A percentile compares a stretch with the other conserved stretches of the same genome.
These are phyloP conservation scores for Pithys albifrons DNA, from an alignment of 2,113 vertebrate genomes.

Conservation along the genomic window DNA sequence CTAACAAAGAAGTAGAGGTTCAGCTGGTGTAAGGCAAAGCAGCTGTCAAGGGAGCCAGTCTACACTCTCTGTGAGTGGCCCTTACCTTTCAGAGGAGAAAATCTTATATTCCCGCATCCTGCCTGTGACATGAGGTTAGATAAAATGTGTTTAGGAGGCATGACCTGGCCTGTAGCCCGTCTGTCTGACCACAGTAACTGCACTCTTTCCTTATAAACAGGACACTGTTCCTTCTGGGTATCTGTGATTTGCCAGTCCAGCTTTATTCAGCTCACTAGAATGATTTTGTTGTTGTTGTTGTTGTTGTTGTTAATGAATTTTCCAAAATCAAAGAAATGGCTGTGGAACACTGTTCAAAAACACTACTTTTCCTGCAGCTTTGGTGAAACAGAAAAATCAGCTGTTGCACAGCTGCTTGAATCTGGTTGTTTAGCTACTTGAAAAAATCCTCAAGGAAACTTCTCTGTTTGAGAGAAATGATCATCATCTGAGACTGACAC, in stretches of 20 bases:
- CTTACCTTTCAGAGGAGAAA: conserved; percentile 28
- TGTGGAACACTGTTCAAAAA: background rate
- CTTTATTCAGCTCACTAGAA: background rate
- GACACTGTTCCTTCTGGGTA: conserved; percentile 28
- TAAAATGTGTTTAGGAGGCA: conserved; percentile 50
- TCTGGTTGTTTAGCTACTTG: background rate
- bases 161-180: conserved; percentile 22
- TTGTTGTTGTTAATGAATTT: background rate
- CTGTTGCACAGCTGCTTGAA: background rate
- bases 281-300: background rate
- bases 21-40: background rate
- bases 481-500: background rate
- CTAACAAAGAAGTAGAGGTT: background rate
- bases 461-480: background rate
- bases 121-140: conserved; percentile 14
- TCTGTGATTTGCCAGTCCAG: conserved; percentile 35
- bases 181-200: conserved; percentile 41
- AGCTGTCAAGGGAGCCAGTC: background rate
- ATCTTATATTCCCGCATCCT: conserved; percentile 26
- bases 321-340: background rate
- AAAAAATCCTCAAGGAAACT: background rate
- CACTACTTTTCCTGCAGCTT: background rate
- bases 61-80: background rate
- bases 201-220: conserved; percentile 50
- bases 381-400: background rate